Base-by-base conservation (phyloP, 2,797 vertebrate species). In the Sebastes goodei region DNA sequence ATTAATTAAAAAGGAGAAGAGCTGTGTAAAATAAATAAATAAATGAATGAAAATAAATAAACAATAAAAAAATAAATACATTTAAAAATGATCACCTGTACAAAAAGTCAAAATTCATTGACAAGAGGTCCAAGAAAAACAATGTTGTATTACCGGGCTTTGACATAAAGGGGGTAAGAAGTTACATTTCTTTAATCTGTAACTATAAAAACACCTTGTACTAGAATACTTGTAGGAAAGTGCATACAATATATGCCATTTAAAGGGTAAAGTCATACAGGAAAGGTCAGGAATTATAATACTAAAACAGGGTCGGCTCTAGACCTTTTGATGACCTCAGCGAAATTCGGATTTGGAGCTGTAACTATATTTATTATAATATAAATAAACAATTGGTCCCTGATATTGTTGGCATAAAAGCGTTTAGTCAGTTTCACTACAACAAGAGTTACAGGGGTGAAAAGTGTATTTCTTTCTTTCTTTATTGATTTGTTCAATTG, bases 281-380 rank as follows among this genome's bases (percentile, higher is more conserved):
- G 11, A 52, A 59, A 63, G 1, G 9, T 64, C 33, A 30, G 3
- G 49, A n/a, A 62, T 27, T 57, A 3, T 14, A 60, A 53, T 56
- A 9, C 8, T 4, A 15, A 32, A 11, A 65, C 42, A 46, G 15
- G 42, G 6, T 0, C 6, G 3, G 15, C 0, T 46, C 14, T 46
- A 46, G 3, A 15, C 42, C 42, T 46, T 46, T 46, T 46, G 42
- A 0, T 46, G 42, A 15, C 42, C 15, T 46, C 42, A 17, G 14
- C 2, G 0, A 42, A 42, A 42, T 42, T 42, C 0, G 0, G 38
- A 42, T 42, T 42, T 42, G 38, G 0, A 42, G 42, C 15, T 46
- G 15, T 46, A 46, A 46, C 42, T 46, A 1, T 2, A 46, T 46
- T 46, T 46, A 46, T 46, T 46, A 46, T 46, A 46, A 46, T 46